A percentile compares a stretch with the other conserved stretches of the same genome.
Conservation (phyloP, 1,140 invertebrate genomes). For the Anoplophora glabripennis region DNA sequence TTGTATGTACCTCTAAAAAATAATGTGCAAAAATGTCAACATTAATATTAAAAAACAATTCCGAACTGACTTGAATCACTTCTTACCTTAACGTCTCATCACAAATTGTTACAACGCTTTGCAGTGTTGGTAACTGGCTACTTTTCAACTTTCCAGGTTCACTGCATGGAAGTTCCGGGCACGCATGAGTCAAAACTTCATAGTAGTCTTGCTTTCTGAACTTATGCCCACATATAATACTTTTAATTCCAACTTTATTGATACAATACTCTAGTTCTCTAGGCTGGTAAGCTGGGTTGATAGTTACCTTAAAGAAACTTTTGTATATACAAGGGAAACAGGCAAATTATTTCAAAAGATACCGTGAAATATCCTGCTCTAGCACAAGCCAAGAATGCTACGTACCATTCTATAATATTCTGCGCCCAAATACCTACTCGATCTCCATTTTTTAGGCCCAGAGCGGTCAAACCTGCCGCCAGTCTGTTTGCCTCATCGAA, state of each 20-base stretch:
- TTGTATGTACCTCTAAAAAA: slow-evolving; percentile 60
- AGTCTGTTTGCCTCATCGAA: slow-evolving; percentile 69
- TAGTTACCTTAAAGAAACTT: slow-evolving; percentile 59
- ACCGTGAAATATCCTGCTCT: slow-evolving; percentile 81
- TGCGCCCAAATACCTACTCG: slow-evolving; percentile 85
- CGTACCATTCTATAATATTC: slow-evolving; percentile 80
- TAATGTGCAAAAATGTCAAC: slow-evolving; percentile 14
- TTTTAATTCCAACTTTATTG: slow-evolving; percentile 73
- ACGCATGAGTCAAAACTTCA: slow-evolving; percentile 57
- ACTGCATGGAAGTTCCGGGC: slow-evolving; percentile 51
- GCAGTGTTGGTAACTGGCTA: slow-evolving; percentile 39
- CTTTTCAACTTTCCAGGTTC: slow-evolving; percentile 47
- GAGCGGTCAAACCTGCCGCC: slow-evolving; percentile 72
- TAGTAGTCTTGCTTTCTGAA: slow-evolving; percentile 74
- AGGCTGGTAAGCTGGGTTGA: slow-evolving; percentile 81
- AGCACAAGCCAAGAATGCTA: slow-evolving; percentile 73
- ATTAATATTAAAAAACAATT: slow-evolving; percentile 6
- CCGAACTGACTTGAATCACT: background rate
- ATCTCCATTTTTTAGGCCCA: slow-evolving; percentile 80
- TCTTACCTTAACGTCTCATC: slow-evolving; percentile 34
- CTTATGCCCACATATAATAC: slow-evolving; percentile 64
- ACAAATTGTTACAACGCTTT: slow-evolving; percentile 32
- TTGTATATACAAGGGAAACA: background rate
- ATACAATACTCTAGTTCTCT: slow-evolving; percentile 77
- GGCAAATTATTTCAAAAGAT: slow-evolving; percentile 20